Evolutionary conservation across 2,113 vertebrate genomes (phyloP).

Genomic region (Python bivittatus): DNA sequence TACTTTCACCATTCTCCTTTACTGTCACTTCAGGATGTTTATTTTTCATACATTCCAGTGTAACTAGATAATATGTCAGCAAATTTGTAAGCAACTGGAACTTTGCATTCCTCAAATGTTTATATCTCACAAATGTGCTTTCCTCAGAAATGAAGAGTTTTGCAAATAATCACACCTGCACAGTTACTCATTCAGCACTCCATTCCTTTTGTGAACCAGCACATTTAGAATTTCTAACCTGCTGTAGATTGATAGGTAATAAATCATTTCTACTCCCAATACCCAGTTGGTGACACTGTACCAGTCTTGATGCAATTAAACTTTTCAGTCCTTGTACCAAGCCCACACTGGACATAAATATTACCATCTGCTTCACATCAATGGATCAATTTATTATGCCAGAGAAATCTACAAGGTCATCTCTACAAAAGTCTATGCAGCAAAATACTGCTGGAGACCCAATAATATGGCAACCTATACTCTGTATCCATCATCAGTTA

Average conservation of each 20-base stretch:
- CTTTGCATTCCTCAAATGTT: slow-evolving; percentile 3
- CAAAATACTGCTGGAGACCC: slow-evolving; percentile 20
- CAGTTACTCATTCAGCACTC: slow-evolving; percentile 15
- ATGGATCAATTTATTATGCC: slow-evolving; percentile 28
- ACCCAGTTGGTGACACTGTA: background rate
- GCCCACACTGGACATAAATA: background rate
- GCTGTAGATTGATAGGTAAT: slow-evolving; percentile 3
- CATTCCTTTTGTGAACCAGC: background rate
- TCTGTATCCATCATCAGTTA: slow-evolving; percentile 1
- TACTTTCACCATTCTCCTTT: background rate
- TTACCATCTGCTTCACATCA: background rate
- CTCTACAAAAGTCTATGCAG: slow-evolving; percentile 24
- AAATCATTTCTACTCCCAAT: slow-evolving; percentile 18
- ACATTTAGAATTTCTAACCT: slow-evolving; percentile 20
- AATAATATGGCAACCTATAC: slow-evolving; percentile 21
- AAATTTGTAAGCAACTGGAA: background rate
- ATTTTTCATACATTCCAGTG: background rate
- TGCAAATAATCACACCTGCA: slow-evolving; percentile 32
- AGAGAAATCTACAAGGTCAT: slow-evolving; percentile 45
- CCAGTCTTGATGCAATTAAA: background rate
- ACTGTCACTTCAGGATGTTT: background rate
- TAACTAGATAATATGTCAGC: background rate
- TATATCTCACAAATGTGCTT: background rate
- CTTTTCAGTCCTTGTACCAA: slow-evolving; percentile 8
- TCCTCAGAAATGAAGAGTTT: slow-evolving; percentile 28